A percentile compares a stretch with the other conserved stretches of the same genome.
Evolutionary conservation across 2,113 vertebrate genomes (phyloP).

Genomic region (Melanostigma gelatinosum): DNA sequence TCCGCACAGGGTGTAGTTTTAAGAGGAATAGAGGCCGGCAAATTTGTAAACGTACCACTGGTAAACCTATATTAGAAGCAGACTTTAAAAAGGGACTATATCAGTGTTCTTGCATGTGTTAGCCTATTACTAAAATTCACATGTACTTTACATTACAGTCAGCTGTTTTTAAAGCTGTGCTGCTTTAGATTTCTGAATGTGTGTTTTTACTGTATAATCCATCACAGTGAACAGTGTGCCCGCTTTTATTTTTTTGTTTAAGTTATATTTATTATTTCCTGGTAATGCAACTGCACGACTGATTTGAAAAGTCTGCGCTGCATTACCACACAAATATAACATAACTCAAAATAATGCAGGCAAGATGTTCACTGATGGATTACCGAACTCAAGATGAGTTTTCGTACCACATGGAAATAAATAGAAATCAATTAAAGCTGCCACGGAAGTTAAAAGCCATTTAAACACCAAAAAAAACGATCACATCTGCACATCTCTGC

Average conservation of each 20-base stretch:
- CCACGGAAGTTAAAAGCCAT: constrained; percentile 5
- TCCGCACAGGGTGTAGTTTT: constrained; percentile 55
- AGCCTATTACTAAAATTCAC: constrained; percentile 52
- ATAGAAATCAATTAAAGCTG: constrained; percentile 41
- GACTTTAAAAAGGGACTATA: constrained; percentile 38
- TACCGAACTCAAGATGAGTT: constrained; percentile 1
- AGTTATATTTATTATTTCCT: constrained; percentile 69
- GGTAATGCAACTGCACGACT: constrained; percentile 51
- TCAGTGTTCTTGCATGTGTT: constrained; percentile 33
- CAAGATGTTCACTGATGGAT: constrained; percentile 54
- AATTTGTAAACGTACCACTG: constrained; percentile 53
- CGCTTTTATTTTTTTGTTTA: constrained; percentile 47
- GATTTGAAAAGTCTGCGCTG: constrained; percentile 47
- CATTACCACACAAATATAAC: constrained; percentile 54
- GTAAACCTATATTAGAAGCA: constrained; percentile 51
- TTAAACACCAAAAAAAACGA: background rate
- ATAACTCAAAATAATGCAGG: constrained; percentile 49
- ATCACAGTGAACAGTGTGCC: constrained; percentile 42
- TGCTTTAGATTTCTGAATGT: constrained; percentile 35
- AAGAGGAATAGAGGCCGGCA: constrained; percentile 54
- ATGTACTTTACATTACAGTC: constrained; percentile 55
- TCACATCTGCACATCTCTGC: constrained; percentile 3
- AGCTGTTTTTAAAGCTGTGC: constrained; percentile 36
- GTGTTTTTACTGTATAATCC: constrained; percentile 32
- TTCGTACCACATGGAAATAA: constrained; percentile 31